Conservation (phyloP, 2,888 invertebrate species). For the Eristalis arbustorum region DNA sequence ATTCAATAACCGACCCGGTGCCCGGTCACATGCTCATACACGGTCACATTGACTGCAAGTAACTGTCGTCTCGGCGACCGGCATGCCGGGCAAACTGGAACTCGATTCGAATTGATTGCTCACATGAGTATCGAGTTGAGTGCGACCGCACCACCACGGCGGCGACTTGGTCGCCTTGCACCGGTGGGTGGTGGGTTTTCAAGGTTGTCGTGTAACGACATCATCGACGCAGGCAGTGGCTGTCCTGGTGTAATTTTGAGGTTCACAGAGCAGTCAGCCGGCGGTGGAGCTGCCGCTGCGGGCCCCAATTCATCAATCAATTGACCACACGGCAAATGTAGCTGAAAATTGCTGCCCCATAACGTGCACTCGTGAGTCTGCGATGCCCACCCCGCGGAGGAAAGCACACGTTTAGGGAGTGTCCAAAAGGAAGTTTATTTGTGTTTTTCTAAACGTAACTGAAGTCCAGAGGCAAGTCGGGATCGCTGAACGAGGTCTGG, state of each 20-base stretch:
- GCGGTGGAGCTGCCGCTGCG: neutral
- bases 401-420: neutral
- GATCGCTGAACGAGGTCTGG: constrained; percentile 47
- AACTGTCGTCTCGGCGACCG: constrained; percentile 44
- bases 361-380: constrained; percentile 67
- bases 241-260: constrained; percentile 46
- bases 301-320: constrained; percentile 66
- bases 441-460: constrained; percentile 36
- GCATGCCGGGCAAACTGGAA: constrained; percentile 30
- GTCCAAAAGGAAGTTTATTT: constrained; percentile 45
- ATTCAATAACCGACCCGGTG: constrained; percentile 57
- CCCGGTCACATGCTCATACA: neutral
- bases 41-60: constrained; percentile 30
- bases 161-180: constrained; percentile 13
- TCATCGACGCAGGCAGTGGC: neutral
- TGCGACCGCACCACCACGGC: neutral
- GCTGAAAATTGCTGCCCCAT: constrained; percentile 68
- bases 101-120: constrained; percentile 58
- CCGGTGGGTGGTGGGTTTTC: neutral
- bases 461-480: constrained; percentile 36
- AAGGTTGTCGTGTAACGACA: neutral
- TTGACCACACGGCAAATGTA: constrained; percentile 69
- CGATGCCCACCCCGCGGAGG: neutral
- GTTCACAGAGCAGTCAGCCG: constrained; percentile 38
- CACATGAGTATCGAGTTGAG: constrained; percentile 59